Conservation (phyloP, 2,113 vertebrate genomes). For the Microtus montanus region DNA sequence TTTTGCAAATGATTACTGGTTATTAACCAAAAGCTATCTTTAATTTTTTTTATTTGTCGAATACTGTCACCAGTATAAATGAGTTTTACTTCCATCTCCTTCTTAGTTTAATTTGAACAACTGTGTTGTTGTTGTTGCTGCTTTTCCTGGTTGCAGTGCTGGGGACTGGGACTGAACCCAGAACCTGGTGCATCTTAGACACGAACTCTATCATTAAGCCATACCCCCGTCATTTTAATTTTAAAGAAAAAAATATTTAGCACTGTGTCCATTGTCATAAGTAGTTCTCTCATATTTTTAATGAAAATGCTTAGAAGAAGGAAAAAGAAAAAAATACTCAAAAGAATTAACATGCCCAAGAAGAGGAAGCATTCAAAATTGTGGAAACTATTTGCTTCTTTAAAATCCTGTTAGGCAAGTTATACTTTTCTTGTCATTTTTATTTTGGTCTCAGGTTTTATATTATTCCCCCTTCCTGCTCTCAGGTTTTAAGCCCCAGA, state of each 20-base stretch:
- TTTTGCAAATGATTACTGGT: neutral
- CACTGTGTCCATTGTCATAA: neutral
- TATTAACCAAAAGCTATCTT: neutral
- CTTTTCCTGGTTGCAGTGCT: neutral
- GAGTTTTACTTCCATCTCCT: neutral
- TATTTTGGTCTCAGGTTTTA: neutral
- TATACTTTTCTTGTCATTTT: constrained; percentile 20
- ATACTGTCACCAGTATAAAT: neutral
- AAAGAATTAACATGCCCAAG: neutral
- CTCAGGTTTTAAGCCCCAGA: neutral
- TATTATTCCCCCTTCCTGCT: neutral
- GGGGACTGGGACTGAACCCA: neutral
- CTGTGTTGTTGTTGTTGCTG: neutral
- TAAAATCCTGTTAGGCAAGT: neutral
- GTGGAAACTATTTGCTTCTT: neutral
- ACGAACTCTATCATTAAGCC: neutral
- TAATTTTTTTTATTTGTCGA: constrained; percentile 14
- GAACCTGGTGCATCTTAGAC: neutral
- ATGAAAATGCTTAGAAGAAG: neutral
- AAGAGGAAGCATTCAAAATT: neutral
- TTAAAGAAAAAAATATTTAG: neutral
- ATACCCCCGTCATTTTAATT: neutral
- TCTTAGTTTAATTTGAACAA: constrained; percentile 36
- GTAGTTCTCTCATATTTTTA: neutral
- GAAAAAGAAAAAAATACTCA: neutral